Evolutionary conservation across 2,113 vertebrate genomes (phyloP), one percentile per base, ranked within the genome.

Genomic region (Eudyptes chrysolophus): DNA sequence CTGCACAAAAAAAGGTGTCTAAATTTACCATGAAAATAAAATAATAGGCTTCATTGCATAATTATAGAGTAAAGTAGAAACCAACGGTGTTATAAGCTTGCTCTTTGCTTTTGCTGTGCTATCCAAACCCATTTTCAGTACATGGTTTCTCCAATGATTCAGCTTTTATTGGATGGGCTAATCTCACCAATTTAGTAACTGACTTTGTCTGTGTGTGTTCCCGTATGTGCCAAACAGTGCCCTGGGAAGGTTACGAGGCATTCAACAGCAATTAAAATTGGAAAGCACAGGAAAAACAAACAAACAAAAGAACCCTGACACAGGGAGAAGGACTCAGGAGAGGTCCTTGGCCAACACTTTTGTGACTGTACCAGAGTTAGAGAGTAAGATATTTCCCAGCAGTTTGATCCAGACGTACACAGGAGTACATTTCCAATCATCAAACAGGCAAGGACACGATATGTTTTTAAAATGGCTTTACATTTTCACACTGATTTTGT

Each of bases 11-110:
- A 48, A 30, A 16, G 24, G 3, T 10, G 1, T 21, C 17, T 46
- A 52, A 58, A 32, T 22, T 55, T 25, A 32, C 15, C 20, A 0
- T 17, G 69, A 10, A 70, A 64, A 17, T 7, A 62, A 22, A 48
- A 42, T 11, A 48, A 38, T 3, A 24, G 30, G 18, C 46, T 38
- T 52, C 22, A 16, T 12, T 38, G 36, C 10, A 26, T 52, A 29
- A 18, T 2, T 29, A 19, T 15, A 13, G 32, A 44, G 34, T 52
- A 13, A 17, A 46, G 6, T 32, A 46, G 51, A 75, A 82, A 69
- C 7, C 10, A 44, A 11, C 1, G 2, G 14, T 40, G 29, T 25
- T 66, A 12, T 0, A 42, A 42, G 5, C 6, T 16, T 24, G 16
- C 38, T 38, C 15, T 64, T 57, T 42, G 9, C 14, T 84, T 84